A percentile compares a stretch with the other conserved stretches of the same genome.
These are phyloP conservation scores for Hydrochoerus hydrochaeris DNA, from an alignment of 2,113 vertebrate species.

Conservation along the genomic window DNA sequence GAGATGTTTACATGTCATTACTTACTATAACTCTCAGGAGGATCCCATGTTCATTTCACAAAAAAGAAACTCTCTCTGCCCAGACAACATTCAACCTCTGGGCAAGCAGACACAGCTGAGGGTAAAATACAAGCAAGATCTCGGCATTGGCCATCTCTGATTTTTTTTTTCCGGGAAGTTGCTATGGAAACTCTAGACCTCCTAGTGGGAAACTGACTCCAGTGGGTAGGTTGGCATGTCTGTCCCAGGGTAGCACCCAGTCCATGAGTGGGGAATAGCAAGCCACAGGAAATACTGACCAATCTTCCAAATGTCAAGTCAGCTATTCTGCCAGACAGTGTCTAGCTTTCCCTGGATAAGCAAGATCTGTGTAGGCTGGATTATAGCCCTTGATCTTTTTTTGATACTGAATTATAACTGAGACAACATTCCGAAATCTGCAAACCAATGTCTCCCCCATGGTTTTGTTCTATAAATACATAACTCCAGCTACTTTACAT, in stretches of 20 bases:
- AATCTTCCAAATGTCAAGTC: neutral
- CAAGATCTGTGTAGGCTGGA: neutral
- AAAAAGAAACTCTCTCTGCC: neutral
- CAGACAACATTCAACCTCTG: neutral
- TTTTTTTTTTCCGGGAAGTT: neutral
- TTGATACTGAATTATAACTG: neutral
- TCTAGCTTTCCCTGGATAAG: neutral
- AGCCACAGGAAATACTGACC: neutral
- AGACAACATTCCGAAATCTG: neutral
- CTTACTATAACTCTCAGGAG: neutral
- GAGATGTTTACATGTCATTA: neutral
- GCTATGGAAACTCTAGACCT: neutral
- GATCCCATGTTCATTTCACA: neutral
- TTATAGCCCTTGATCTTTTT: neutral
- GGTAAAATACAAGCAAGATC: neutral
- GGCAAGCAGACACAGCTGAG: neutral
- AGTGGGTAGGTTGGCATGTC: neutral
- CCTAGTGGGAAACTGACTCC: neutral
- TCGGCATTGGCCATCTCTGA: neutral
- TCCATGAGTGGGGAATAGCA: neutral
- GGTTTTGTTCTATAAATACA: neutral
- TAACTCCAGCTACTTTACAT: neutral
- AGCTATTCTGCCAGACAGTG: neutral
- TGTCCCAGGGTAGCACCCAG: neutral
- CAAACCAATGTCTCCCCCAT: neutral